Evolutionary conservation across 2,888 invertebrate species (phyloP).

Genomic region (Lepidonotus clava): DNA sequence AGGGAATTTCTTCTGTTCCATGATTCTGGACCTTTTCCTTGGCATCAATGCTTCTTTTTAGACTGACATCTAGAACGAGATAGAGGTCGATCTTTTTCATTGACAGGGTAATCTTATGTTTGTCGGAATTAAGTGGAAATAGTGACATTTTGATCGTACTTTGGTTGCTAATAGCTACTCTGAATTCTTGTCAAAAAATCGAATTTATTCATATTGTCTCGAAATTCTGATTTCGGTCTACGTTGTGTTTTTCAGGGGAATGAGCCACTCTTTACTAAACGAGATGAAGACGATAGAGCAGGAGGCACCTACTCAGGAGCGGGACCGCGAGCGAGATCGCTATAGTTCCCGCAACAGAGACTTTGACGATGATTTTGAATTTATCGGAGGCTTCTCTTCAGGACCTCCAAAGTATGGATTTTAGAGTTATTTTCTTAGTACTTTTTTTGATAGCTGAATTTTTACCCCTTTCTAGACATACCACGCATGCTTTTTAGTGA

Average conservation of each 20-base stretch:
- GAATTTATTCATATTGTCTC: too few relatives aligned
- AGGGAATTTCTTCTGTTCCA: too few relatives aligned
- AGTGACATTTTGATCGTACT: too few relatives aligned
- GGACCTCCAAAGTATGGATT: conserved; percentile 66
- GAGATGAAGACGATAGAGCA: conserved; percentile 96
- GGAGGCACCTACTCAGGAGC: conserved; percentile 81
- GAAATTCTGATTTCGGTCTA: too few relatives aligned
- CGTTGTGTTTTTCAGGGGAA: conserved; percentile 81
- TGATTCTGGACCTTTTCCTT: too few relatives aligned
- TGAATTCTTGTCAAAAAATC: too few relatives aligned
- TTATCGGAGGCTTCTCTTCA: conserved; percentile 67
- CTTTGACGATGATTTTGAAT: conserved; percentile 81
- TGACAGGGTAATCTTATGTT: too few relatives aligned
- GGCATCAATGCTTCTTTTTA: too few relatives aligned
- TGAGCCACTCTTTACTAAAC: conserved; percentile 89
- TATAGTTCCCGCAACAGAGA: conserved; percentile 70
- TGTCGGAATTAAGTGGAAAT: too few relatives aligned
- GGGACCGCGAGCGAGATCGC: conserved; percentile 64
- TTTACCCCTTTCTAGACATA: background rate
- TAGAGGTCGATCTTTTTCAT: too few relatives aligned
- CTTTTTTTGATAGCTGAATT: background rate
- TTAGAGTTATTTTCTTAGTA: background rate
- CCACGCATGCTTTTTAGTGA: conserved; percentile 25
- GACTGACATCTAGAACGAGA: too few relatives aligned
- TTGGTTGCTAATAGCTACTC: too few relatives aligned